Conservation (phyloP, 2,113 vertebrate genomes). For the Phyllopteryx taeniolatus region DNA sequence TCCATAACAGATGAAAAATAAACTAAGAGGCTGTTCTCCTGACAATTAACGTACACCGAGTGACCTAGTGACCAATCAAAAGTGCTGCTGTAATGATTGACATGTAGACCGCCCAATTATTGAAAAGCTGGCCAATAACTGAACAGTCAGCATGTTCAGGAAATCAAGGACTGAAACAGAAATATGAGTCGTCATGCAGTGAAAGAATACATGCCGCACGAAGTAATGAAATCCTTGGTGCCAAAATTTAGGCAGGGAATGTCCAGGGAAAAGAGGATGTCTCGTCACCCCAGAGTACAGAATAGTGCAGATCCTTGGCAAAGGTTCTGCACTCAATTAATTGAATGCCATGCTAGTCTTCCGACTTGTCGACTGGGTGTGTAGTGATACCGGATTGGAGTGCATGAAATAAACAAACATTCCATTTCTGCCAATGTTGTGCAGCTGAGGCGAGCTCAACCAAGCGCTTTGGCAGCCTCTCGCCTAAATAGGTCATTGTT, state of each 20-base stretch:
- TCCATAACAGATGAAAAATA: no score
- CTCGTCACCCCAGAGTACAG: not conserved
- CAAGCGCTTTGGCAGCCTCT: slow-evolving; percentile 32
- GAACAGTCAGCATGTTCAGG: no score
- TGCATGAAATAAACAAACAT: slow-evolving; percentile 24
- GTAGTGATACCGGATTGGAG: slow-evolving; percentile 19
- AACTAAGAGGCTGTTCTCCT: no score
- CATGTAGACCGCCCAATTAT: no score
- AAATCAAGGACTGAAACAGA: no score
- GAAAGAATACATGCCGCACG: not conserved
- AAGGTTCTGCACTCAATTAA: not conserved
- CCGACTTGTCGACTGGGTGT: not conserved
- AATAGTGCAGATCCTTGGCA: not conserved
- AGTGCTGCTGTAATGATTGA: no score
- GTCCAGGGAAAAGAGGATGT: not conserved
- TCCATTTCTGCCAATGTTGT: slow-evolving; percentile 8
- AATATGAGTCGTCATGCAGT: no score
- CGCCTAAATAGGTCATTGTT: slow-evolving; percentile 59
- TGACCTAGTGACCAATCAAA: no score
- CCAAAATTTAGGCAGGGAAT: no score
- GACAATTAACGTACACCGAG: no score
- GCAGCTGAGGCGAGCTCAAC: slow-evolving; percentile 40
- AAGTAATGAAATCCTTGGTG: not conserved
- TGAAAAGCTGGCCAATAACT: no score
- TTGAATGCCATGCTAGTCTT: not conserved